Conservation (phyloP, 2,888 invertebrate genomes). For the Drosophila nr. perissopoda region DNA sequence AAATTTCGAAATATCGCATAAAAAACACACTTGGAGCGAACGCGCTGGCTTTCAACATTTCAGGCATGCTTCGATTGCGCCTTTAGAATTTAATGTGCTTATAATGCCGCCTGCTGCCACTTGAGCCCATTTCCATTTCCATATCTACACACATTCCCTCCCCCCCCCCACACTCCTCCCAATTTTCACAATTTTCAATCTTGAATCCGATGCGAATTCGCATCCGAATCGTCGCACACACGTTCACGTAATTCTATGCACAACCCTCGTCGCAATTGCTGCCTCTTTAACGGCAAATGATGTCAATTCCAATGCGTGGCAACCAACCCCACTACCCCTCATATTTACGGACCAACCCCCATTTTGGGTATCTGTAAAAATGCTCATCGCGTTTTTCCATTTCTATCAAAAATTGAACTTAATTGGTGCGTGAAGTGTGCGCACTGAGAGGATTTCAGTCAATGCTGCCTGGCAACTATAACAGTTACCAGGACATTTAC, state of each 20-base stretch:
- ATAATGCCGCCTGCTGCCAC: conserved; percentile 81
- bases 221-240: conserved; percentile 68
- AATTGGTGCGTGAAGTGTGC: conserved; percentile 78
- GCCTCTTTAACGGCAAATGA: conserved; percentile 74
- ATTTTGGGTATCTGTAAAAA: conserved; percentile 4
- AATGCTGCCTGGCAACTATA: conserved; percentile 63
- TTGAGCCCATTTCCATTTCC: conserved; percentile 47
- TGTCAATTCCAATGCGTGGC: conserved; percentile 67
- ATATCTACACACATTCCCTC: neutral
- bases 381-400: conserved; percentile 45
- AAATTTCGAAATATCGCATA: conserved; percentile 62
- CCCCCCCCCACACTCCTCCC: neutral
- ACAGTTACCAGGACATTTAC: conserved; percentile 12
- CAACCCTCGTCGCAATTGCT: conserved; percentile 62
- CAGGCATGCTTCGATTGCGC: conserved; percentile 72
- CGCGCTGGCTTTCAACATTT: conserved; percentile 54
- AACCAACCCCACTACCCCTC: conserved; percentile 10
- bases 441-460: conserved; percentile 50
- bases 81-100: conserved; percentile 81
- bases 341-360: neutral
- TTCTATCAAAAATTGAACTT: conserved; percentile 67
- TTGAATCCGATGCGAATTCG: conserved; percentile 48
- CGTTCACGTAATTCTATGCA: conserved; percentile 58
- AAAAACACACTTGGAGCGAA: conserved; percentile 74
- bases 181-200: conserved; percentile 6